These are phyloP conservation scores for Oreochromis tanganicae DNA, from an alignment of 2,113 vertebrate genomes.

Conservation along the genomic window DNA sequence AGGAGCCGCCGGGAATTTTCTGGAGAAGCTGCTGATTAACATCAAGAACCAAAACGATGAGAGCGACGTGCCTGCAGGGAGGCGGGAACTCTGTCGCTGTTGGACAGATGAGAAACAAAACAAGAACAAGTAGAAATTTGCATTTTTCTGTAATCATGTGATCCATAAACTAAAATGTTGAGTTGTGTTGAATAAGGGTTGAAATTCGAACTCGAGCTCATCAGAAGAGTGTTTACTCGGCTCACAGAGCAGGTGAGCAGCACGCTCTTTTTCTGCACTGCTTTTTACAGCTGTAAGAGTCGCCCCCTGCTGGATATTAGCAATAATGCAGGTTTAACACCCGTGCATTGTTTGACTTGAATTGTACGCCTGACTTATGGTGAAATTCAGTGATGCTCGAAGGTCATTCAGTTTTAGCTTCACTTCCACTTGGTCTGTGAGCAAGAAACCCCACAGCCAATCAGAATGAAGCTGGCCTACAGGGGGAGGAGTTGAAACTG, in stretches of 20 bases:
- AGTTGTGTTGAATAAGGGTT: rapidly evolving
- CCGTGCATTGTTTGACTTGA: rapidly evolving
- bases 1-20: not conserved
- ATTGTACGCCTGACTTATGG: not conserved
- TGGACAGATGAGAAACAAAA: not conserved
- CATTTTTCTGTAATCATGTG: not conserved
- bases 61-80: not conserved
- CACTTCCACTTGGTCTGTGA: not conserved
- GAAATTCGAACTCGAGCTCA: not conserved
- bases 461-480: not conserved
- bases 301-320: not conserved
- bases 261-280: not conserved
- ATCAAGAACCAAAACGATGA: rapidly evolving
- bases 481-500: not conserved
- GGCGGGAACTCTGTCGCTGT: rapidly evolving
- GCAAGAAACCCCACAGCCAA: not conserved
- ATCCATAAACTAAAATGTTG: not conserved
- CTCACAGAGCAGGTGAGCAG: rapidly evolving
- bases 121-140: not conserved
- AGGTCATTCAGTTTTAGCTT: not conserved
- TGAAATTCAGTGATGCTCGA: rapidly evolving
- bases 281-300: rapidly evolving
- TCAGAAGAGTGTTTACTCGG: not conserved
- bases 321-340: not conserved
- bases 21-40: not conserved